Conservation (phyloP, 2,888 invertebrate genomes). For the Drosophila anceps region DNA sequence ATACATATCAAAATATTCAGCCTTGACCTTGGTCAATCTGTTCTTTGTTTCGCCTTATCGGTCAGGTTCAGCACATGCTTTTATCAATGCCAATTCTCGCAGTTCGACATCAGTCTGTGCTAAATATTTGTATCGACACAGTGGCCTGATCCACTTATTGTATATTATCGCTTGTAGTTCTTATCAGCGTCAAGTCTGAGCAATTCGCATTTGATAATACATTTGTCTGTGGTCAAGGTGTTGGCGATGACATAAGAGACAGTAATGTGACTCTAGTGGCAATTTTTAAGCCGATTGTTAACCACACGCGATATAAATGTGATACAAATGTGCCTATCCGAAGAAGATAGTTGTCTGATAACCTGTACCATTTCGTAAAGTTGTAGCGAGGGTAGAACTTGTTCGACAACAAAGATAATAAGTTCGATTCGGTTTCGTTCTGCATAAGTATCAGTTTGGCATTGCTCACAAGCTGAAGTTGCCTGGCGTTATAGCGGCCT, state of each 20-base stretch:
- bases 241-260: conserved; percentile 82
- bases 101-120: conserved; percentile 2
- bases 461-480: too few relatives aligned
- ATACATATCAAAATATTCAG: neutral
- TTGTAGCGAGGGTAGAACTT: too few relatives aligned
- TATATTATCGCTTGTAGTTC: neutral
- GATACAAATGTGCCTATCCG: too few relatives aligned
- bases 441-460: too few relatives aligned
- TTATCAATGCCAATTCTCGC: conserved; percentile 27
- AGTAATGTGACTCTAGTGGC: conserved; percentile 32
- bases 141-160: conserved; percentile 20
- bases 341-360: too few relatives aligned
- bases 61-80: conserved; percentile 5
- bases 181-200: neutral
- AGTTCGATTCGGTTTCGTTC: too few relatives aligned
- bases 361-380: too few relatives aligned
- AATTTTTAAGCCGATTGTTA: neutral
- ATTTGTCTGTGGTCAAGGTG: conserved; percentile 76
- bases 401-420: too few relatives aligned
- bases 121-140: neutral
- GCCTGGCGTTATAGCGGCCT: too few relatives aligned
- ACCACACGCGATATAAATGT: neutral
- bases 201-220: conserved; percentile 76
- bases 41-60: conserved; percentile 5
- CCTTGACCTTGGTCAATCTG: conserved; percentile 30